phyloP scores from a whole-genome alignment of 1,140 invertebrate genomes.

The Aphelinus certus region DNA sequence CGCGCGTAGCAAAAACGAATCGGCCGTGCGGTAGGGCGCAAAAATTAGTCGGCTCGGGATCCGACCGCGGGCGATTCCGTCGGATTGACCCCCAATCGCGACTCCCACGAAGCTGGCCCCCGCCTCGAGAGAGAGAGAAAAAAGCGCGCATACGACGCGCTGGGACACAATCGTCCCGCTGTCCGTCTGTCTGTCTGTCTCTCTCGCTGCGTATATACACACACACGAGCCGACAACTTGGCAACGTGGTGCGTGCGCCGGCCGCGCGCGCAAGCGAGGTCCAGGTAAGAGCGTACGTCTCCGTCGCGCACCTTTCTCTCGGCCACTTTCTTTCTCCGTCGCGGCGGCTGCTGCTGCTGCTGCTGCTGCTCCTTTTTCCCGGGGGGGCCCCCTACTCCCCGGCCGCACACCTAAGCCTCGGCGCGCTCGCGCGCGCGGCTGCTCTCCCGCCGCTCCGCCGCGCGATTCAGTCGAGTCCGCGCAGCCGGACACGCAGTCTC shows the following conservation, averaged over 20 bases:
- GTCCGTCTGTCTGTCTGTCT: no score
- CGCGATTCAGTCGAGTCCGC: conserved; percentile 58
- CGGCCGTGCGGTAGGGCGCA: neutral
- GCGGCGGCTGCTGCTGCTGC: neutral
- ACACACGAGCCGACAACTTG: conserved; percentile 50
- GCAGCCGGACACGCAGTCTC: conserved; percentile 46
- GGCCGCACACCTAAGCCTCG: conserved; percentile 24
- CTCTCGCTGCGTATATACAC: neutral
- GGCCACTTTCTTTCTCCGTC: conserved; percentile 36
- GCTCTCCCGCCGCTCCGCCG: conserved; percentile 48
- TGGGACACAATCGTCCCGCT: no score
- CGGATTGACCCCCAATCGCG: neutral
- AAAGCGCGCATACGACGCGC: no score
- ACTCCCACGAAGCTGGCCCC: neutral
- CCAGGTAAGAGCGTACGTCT: neutral
- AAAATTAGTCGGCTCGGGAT: neutral
- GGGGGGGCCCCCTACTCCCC: neutral
- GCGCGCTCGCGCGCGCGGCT: conserved; percentile 39
- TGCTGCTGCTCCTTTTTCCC: conserved; percentile 42
- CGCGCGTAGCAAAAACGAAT: no score
- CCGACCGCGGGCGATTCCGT: neutral
- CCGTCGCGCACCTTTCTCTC: conserved; percentile 28
- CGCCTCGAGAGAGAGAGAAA: neutral
- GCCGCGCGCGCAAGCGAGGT: neutral
- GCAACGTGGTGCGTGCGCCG: conserved; percentile 54